phyloP scores from a whole-genome alignment of 1,140 invertebrate species.

The Steinernema feltiae region DNA sequence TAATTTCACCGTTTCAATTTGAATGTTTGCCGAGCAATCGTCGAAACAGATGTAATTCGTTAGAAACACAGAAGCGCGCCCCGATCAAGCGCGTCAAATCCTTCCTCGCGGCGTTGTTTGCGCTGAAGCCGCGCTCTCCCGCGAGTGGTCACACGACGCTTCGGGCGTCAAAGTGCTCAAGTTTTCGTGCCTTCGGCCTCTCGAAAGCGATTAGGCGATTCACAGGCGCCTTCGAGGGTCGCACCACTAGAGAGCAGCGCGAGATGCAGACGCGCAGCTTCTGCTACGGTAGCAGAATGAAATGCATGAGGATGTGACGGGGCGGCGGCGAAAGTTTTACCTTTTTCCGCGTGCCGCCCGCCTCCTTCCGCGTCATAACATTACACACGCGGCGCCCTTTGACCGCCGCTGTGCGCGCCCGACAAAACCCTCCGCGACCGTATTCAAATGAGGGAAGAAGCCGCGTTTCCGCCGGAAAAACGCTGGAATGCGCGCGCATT shows the following conservation, averaged over 20 bases:
- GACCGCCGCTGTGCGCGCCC: neutral
- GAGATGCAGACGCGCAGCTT: neutral
- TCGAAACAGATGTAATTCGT: constrained; percentile 14
- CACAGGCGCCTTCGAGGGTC: neutral
- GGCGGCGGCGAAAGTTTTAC: constrained; percentile 15
- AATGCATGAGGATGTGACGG: neutral
- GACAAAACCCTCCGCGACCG: neutral
- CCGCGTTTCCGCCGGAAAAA: constrained; percentile 13
- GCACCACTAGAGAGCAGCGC: neutral
- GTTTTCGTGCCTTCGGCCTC: neutral
- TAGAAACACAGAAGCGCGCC: constrained; percentile 12
- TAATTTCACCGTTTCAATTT: constrained; percentile 15
- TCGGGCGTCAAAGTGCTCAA: constrained; percentile 5
- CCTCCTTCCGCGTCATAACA: constrained; percentile 4
- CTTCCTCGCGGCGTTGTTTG: neutral
- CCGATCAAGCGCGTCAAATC: constrained; percentile 13
- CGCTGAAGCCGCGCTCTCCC: neutral
- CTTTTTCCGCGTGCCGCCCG: neutral
- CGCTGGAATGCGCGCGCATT: neutral
- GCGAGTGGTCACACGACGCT: constrained; percentile 9
- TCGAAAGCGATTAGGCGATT: constrained; percentile 1
- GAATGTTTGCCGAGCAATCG: constrained; percentile 13
- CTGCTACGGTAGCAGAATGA: neutral
- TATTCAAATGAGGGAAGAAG: neutral
- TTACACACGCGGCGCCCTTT: neutral